These are phyloP conservation scores for Cyphomyrus discorhynchus DNA, from an alignment of 2,113 vertebrate genomes.

Conservation along the genomic window DNA sequence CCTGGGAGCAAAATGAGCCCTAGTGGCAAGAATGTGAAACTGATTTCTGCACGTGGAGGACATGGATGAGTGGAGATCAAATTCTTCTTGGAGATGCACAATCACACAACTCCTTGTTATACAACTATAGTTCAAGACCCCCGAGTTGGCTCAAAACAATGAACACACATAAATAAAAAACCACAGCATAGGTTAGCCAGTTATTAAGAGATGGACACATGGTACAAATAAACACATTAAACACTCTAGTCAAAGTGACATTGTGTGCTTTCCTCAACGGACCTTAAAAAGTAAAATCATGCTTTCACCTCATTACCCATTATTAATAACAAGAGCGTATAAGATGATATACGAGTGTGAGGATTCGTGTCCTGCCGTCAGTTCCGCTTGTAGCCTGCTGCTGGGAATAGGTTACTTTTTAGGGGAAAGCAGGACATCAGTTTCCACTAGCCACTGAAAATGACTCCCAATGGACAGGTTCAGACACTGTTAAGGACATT, in stretches of 20 bases:
- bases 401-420: neutral
- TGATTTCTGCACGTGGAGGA: neutral
- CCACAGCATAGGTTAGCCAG: neutral
- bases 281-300: neutral
- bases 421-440: neutral
- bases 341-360: neutral
- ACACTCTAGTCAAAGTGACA: neutral
- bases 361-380: neutral
- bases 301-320: neutral
- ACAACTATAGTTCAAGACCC: neutral
- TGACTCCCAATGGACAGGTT: neutral
- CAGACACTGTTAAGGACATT: neutral
- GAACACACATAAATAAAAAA: neutral
- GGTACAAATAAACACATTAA: neutral
- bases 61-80: neutral
- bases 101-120: neutral
- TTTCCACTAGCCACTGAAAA: neutral
- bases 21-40: neutral
- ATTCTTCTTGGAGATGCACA: neutral
- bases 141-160: neutral
- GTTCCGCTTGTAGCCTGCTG: neutral
- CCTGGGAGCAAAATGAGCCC: neutral
- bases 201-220: neutral
- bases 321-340: neutral
- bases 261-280: neutral